phyloP scores from a whole-genome alignment of 2,113 vertebrate species.

The Entomyzon cyanotis region DNA sequence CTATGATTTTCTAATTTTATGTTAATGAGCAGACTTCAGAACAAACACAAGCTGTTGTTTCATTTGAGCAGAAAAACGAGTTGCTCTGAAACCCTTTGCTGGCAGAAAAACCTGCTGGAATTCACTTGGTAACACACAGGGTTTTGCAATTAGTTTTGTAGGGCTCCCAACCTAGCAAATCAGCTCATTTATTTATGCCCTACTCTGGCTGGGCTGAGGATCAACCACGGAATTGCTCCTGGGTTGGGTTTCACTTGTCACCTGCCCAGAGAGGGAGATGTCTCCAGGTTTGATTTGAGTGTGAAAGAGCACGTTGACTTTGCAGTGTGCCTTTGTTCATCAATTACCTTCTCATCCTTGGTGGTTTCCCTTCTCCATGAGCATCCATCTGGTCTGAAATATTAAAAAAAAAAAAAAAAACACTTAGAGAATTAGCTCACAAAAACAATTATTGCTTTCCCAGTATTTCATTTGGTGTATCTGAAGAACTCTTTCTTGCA shows the following conservation, averaged over 20 bases:
- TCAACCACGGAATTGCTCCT: slow-evolving; percentile 54
- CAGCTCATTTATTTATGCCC: slow-evolving; percentile 46
- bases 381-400: neutral
- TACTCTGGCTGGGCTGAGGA: slow-evolving; percentile 17
- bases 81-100: neutral
- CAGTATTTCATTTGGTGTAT: neutral
- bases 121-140: neutral
- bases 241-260: slow-evolving; percentile 47
- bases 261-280: slow-evolving; percentile 33
- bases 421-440: neutral
- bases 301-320: neutral
- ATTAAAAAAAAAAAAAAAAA: neutral
- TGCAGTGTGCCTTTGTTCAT: neutral
- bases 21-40: neutral
- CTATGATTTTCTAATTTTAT: neutral
- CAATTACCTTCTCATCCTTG: slow-evolving; percentile 13
- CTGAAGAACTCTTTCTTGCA: neutral
- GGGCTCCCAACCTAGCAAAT: neutral
- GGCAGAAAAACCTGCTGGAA: neutral
- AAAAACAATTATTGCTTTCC: neutral
- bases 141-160: neutral
- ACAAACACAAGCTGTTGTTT: neutral
- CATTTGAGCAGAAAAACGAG: neutral
- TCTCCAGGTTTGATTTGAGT: neutral
- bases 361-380: neutral